Base-by-base conservation (phyloP, 1,140 invertebrate species). In the Drosophila cardini region DNA sequence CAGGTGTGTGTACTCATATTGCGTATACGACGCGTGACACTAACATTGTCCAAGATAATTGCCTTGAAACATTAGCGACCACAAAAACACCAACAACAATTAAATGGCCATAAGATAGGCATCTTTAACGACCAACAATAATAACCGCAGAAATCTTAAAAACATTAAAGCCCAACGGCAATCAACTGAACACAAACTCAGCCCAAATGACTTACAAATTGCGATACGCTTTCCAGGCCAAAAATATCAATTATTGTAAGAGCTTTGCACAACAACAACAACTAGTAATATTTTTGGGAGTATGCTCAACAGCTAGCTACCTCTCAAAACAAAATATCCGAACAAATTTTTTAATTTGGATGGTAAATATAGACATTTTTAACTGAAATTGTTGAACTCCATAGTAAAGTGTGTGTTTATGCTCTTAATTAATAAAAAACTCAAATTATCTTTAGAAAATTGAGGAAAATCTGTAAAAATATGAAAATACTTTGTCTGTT, bases 191-290 rank as follows among this genome's bases (percentile, higher is more conserved):
- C 16, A 16, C 40, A 53, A 18, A 18, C 16, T 30, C 40, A 53
- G n/a, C 15, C 13, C 45, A 52, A 67, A 72, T 67, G 34, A 45
- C 62, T 56, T 57, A 57, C 43, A 65, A 72, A 65, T 65, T 72
- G 52, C 42, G 40, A 52, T 34, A 10, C 48, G 21, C 32, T 50
- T 13, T 5, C 30, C 26, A 11, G 4, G 4, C 26, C 10, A 43
- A 64, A 76, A 75, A 72, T 40, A 64, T 46, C 34, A 81, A 71
- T 85, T 69, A 80, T 68, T 15, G 16, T 48, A 74, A 77, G 55
- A 68, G 69, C 73, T 40, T 67, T 48, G 32, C 60, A 67, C 34
- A 58, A 32, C 13, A 13, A 62, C 3, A 40, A 34, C 34, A 50
- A 50, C 46, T 13, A 11, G 11, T 42, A 11, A 42, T 5, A 7